A percentile compares a stretch with the other conserved stretches of the same genome.
phyloP scores from a whole-genome alignment of 2,113 vertebrate genomes.

The Clupea harengus region DNA sequence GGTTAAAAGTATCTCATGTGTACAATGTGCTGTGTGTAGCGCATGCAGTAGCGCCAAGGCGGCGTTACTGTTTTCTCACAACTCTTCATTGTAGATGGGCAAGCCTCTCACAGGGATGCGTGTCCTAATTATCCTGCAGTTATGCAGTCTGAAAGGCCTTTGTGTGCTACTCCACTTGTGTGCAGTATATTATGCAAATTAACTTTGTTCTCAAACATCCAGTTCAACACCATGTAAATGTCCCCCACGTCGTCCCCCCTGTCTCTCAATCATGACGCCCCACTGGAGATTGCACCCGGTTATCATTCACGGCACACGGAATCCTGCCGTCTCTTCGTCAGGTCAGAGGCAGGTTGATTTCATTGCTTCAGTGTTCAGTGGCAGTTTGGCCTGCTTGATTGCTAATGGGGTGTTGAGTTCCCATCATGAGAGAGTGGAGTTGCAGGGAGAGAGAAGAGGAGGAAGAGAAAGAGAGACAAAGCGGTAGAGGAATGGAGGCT shows the following conservation, averaged over 20 bases:
- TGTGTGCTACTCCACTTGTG: not conserved
- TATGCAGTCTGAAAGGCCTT: not conserved
- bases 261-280: not conserved
- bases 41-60: not conserved
- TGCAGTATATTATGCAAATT: slow-evolving; percentile 14
- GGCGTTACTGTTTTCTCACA: not conserved
- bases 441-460: not conserved
- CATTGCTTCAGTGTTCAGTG: not conserved
- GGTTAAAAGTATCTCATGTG: not conserved
- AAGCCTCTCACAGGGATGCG: not conserved
- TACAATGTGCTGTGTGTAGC: not conserved
- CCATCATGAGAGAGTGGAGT: not conserved
- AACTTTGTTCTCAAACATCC: slow-evolving; percentile 5
- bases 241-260: not conserved
- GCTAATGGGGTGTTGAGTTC: not conserved
- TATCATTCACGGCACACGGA: not conserved
- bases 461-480: not conserved
- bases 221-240: not conserved
- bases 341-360: not conserved
- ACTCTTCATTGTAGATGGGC: not conserved
- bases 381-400: not conserved
- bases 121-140: not conserved
- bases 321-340: not conserved
- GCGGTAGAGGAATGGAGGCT: not conserved
- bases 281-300: not conserved